Base-by-base conservation (phyloP, 2,888 invertebrate genomes). In the Andrena marginata region DNA sequence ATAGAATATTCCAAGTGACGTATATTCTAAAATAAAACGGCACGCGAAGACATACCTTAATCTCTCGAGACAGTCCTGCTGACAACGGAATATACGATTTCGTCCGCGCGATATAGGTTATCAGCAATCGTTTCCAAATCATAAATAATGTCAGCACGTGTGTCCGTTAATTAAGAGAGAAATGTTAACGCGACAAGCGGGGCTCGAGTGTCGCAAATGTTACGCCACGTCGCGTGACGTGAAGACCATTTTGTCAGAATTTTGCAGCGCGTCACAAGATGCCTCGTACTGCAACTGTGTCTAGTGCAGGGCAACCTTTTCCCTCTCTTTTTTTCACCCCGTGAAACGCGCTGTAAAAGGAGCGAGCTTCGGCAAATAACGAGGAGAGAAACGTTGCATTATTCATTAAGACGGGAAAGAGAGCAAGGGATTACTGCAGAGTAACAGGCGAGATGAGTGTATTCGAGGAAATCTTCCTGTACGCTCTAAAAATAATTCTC, bases 111-210 rank as follows among this genome's bases (percentile, higher is more conserved):
- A 68, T 71, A 67, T 35, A 64, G 68, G 42, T 73, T 81, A 73
- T 77, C 68, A 70, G 23, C 35, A 23, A 63, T 59, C 67, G 49
- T 75, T 69, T 49, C 64, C 67, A 65, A 75, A 78, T 75, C 74
- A 78, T 75, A 78, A 83, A 84, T 78, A 83, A 83, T 29, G 71
- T 68, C 69, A n/a, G 23, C 65, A n/a, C 2, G 70, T 26, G 65
- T 49, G 71, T 42, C n/a, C 16, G 65, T 26, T 65, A 74, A 77
- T 70, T 56, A 56, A 20, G 69, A 74, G 71, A 23, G 70, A 68
- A 74, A 69, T 42, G 51, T 35, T 54, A 77, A 70, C 26, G 20
- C 7, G 77, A 82, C 73, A 65, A 48, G 35, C 6, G 29, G 31
- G 62, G 29, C 60, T 35, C 59, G 62, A 10, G 20, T 26, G 26